Evolutionary conservation across 1,140 invertebrate genomes (phyloP), one percentile per base, ranked within the genome.

Genomic region (Augochlora pura): DNA sequence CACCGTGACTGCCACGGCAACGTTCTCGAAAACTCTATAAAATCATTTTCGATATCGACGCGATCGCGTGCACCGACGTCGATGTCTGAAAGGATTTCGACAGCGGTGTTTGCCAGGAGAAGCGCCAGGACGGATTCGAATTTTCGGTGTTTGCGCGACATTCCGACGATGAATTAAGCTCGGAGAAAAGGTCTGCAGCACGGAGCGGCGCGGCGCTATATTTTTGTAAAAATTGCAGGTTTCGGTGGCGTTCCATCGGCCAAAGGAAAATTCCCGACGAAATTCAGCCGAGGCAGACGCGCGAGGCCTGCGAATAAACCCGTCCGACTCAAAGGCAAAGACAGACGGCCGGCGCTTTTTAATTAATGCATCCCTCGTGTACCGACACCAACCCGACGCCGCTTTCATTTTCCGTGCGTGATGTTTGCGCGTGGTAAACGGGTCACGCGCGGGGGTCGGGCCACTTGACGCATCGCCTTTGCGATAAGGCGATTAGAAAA

Each of bases 401-500:
- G 54, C 54, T 57, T 57, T 77, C 60, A 64, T 63, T 71, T 64
- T 64, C 68, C 25, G n/a, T 32, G 32, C 42, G 18, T 64, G 59
- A 71, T 63, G 71, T 71, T 71, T 38, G 42, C 67, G 8, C 10
- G 0, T 7, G 1, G 46, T n/a, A 63, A 77, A 14, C 76, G 38
- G 76, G 68, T 77, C 76, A 60, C 32, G 21, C 18, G 49, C 16
- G 49, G 49, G 42, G 42, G 32, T 27, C 25, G 10, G 18, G n/a
- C 49, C 46, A n/a, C 60, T 12, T 59, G 32, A 25, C 38, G 70
- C 66, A 79, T 74, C 70, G 27, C 63, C 70, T 64, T 49, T 60
- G 6, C 69, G 52, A 39, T 73, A 73, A 74, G 62, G 39, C 70
- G 77, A 79, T 79, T 79, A 79, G 46, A 72, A 62, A 32, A 46